Evolutionary conservation across 2,797 vertebrate genomes (phyloP).

Genomic region (Falco rusticolus): DNA sequence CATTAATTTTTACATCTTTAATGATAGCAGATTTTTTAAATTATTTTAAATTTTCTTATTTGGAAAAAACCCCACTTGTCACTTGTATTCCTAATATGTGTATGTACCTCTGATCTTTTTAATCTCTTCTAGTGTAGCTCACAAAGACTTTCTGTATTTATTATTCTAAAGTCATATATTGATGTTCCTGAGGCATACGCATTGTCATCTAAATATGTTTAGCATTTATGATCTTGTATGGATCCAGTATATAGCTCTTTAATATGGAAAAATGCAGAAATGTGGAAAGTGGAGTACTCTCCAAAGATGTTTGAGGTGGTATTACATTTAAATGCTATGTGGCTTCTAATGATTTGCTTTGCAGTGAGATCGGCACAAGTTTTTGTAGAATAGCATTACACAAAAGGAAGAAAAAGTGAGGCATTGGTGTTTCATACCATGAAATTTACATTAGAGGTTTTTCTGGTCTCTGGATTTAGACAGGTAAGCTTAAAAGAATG

Average conservation of each 20-base stretch:
- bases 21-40: neutral
- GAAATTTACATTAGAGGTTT: neutral
- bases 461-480: neutral
- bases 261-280: neutral
- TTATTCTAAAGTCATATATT: neutral
- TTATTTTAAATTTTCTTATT: neutral
- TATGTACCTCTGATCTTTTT: neutral
- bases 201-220: neutral
- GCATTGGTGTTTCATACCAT: fast-evolving
- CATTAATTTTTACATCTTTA: neutral
- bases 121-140: neutral
- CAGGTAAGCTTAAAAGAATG: neutral
- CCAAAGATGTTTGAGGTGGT: neutral
- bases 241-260: neutral
- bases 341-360: neutral
- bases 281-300: neutral
- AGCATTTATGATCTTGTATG: neutral
- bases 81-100: neutral
- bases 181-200: neutral
- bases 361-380: fast-evolving
- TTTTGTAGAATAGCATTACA: neutral
- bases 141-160: neutral
- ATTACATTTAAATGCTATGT: neutral
- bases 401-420: neutral
- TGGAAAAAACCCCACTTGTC: neutral